Base-by-base conservation (phyloP, 2,888 invertebrate species). In the Cybosia mesomella region DNA sequence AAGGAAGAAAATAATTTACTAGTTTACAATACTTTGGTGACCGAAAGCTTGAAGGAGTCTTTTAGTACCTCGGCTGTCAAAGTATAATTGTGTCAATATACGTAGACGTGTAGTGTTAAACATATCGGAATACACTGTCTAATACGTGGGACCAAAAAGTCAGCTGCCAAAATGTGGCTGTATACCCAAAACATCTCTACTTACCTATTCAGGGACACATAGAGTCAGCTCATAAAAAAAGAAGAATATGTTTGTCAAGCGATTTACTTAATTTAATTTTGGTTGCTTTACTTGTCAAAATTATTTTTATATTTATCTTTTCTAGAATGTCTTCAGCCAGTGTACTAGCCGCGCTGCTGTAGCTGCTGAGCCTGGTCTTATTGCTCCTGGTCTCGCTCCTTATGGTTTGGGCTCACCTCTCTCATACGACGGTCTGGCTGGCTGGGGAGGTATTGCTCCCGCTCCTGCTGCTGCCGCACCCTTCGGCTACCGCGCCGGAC, bases 241-340 rank as follows among this genome's bases (percentile, higher is more conserved):
- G n/a, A n/a, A n/a, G n/a, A n/a, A n/a, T n/a, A n/a, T n/a, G n/a
- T n/a, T n/a, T n/a, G n/a, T n/a, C n/a, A n/a, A n/a, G n/a, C n/a
- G n/a, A n/a, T n/a, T n/a, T n/a, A n/a, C n/a, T n/a, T n/a, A n/a
- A n/a, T n/a, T n/a, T n/a, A n/a, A n/a, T n/a, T n/a, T n/a, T n/a
- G n/a, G n/a, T n/a, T n/a, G n/a, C 36, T n/a, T 2, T 54, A 2
- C 28, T 5, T 2, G 2, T 28, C n/a, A n/a, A 2, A 2, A 1
- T 24, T 3, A 24, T 57, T 13, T 57, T 24, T 15, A 1, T 7
- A 15, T 9, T 58, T 9, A 58, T 34, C 18, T 63, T 11, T 72
- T 71, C 4, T 66, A 83, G 83, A 66, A 55, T 28, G 77, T 70
- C 32, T 60, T 77, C 43, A 70, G 76, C 53, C 81, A 80, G 32